phyloP scores from a whole-genome alignment of 2,113 vertebrate species.

The Elephantulus edwardii region DNA sequence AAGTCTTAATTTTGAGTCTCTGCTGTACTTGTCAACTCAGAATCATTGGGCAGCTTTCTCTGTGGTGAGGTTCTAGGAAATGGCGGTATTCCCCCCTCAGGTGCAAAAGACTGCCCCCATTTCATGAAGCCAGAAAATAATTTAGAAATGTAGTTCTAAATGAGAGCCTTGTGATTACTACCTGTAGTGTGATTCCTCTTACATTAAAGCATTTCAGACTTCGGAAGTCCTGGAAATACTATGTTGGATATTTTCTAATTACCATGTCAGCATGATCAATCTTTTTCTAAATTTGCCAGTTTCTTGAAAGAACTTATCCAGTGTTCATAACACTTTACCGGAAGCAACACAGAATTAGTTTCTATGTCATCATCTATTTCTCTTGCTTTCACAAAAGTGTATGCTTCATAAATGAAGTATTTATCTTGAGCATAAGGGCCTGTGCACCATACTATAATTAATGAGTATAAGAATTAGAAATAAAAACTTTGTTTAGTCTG shows the following conservation, averaged over 20 bases:
- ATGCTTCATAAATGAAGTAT: constrained; percentile 77
- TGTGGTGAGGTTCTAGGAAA: background rate
- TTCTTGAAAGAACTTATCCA: constrained; percentile 71
- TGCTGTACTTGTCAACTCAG: background rate
- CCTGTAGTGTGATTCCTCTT: constrained; percentile 26
- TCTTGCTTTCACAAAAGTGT: constrained; percentile 70
- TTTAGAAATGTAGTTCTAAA: constrained; percentile 16
- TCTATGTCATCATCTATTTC: constrained; percentile 46
- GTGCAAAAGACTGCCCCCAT: background rate
- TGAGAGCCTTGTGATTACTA: background rate
- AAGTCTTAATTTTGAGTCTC: constrained; percentile 33
- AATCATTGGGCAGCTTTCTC: background rate
- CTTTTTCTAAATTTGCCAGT: constrained; percentile 61
- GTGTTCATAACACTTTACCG: constrained; percentile 74
- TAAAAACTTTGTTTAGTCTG: constrained; percentile 88
- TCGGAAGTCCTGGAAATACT: constrained; percentile 42
- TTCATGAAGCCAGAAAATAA: constrained; percentile 20
- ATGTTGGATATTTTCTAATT: constrained; percentile 57
- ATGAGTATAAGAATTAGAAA: constrained; percentile 86
- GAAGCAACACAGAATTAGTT: constrained; percentile 75
- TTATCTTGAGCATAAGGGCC: constrained; percentile 69
- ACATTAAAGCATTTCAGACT: constrained; percentile 22
- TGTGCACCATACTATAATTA: constrained; percentile 80
- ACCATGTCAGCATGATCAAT: constrained; percentile 50
- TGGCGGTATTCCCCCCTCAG: background rate